A percentile compares a stretch with the other conserved stretches of the same genome.
phyloP scores from a whole-genome alignment of 53 echinoderm and acorn worm genomes.

The Holothuria leucospilota region DNA sequence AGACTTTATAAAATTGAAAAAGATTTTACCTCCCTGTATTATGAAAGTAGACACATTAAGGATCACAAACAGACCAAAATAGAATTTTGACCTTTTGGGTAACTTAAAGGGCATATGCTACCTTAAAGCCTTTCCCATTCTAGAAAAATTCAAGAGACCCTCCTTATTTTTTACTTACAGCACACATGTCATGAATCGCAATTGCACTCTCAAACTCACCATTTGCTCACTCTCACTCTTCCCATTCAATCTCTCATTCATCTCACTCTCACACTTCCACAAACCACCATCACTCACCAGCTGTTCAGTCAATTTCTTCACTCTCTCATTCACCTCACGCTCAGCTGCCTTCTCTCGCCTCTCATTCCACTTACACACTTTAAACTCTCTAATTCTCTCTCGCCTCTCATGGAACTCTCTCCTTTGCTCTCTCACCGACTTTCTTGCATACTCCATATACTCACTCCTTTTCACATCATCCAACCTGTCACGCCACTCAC shows the following conservation, averaged over 20 bases:
- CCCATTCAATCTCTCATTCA: neutral
- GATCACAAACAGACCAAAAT: too few relatives aligned
- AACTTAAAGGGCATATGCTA: too few relatives aligned
- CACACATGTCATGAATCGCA: conserved; percentile 3
- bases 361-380: conserved; percentile 2
- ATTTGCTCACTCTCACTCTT: neutral
- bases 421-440: conserved; percentile 4
- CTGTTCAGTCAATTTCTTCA: too few relatives aligned
- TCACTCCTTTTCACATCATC: neutral
- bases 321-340: neutral
- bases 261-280: neutral
- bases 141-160: conserved; percentile 20
- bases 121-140: conserved; percentile 13
- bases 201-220: conserved; percentile 2
- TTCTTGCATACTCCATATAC: conserved; percentile 47
- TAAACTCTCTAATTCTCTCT: conserved; percentile 19
- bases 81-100: too few relatives aligned
- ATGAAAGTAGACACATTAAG: too few relatives aligned
- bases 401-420: neutral
- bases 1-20: too few relatives aligned
- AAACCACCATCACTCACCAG: too few relatives aligned
- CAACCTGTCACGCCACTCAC: neutral
- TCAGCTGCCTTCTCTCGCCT: neutral
- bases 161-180: conserved; percentile 22
- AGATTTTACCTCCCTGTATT: too few relatives aligned